These are phyloP conservation scores for Oxyura jamaicensis DNA, from an alignment of 2,113 vertebrate genomes.

Conservation along the genomic window DNA sequence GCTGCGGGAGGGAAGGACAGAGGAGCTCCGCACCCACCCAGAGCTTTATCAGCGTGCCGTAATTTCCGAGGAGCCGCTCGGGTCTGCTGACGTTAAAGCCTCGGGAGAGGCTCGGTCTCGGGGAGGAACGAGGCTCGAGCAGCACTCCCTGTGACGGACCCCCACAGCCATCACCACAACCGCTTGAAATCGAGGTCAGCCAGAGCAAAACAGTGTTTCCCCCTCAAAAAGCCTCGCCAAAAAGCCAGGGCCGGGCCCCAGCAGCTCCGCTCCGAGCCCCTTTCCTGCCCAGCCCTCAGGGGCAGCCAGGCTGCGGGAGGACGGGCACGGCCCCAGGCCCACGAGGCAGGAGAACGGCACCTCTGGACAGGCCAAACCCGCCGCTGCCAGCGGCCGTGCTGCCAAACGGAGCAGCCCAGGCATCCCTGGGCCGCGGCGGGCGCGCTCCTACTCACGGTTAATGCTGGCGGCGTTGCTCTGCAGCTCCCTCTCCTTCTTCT, in stretches of 20 bases:
- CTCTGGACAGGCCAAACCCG: neutral
- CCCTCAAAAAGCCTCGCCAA: neutral
- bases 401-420: accelerated
- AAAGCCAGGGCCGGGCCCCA: neutral
- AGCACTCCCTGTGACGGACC: too few relatives aligned
- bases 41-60: accelerated
- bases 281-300: neutral
- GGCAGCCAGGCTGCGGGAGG: neutral
- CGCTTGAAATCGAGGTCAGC: too few relatives aligned
- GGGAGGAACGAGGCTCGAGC: neutral
- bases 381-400: too few relatives aligned
- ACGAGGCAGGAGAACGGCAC: too few relatives aligned
- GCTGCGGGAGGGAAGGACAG: slow-evolving; percentile 67
- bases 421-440: neutral
- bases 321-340: neutral
- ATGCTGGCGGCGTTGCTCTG: slow-evolving; percentile 78
- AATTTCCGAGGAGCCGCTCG: neutral
- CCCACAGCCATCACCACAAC: too few relatives aligned
- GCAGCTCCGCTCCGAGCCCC: neutral
- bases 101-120: neutral
- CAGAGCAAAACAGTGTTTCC: too few relatives aligned
- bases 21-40: accelerated
- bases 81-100: accelerated
- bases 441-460: slow-evolving; percentile 61
- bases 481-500: slow-evolving; percentile 91